Base-by-base conservation (phyloP, 1,140 invertebrate species). In the Heterodera schachtii region DNA sequence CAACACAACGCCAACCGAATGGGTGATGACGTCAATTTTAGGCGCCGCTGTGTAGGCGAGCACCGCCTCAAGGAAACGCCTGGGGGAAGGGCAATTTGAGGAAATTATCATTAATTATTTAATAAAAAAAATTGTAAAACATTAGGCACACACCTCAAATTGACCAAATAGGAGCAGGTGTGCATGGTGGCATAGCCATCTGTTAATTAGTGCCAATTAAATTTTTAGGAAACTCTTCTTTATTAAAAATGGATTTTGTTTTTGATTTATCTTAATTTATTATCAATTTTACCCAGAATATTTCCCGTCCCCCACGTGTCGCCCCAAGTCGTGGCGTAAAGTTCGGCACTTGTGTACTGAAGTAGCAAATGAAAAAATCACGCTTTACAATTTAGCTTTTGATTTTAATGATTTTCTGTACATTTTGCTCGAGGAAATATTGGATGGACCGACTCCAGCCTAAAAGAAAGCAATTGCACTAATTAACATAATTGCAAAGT, bases 221-320 rank as follows among this genome's bases (percentile, higher is more conserved):
- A 52, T 52, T 52, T 52, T 52, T 52, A 52, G 49, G 11, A 52
- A 52, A 52, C 49, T 6, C 49, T 8, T 8, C 11, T 52, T 8
- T 52, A 31, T 31, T 31, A 31, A 31, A 31, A 31, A 31, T 31
- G 31, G 31, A 52, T 52, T 52, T 52, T 52, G 49, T 52, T 11
- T 31, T 31, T 31, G 31, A 31, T 31, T 31, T 31, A 31, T 81
- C 49, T 49, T 52, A 81, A 41, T 8, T 41, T 46, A 73, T 1
- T 41, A 73, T 43, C 13, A 76, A n/a, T 5, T 73, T 41, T 67
- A 80, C 89, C 88, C 11, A 89, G 73, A n/a, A 89, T 84, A 67
- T 88, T 86, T 47, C 88, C 88, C 74, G 86, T 86, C 41, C 88
- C 88, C 89, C 89, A 89, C n/a, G 89, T 85, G 80, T 89, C 89